These are phyloP conservation scores for Epinotia bilunana DNA, from an alignment of 2,888 invertebrate genomes.

Conservation along the genomic window DNA sequence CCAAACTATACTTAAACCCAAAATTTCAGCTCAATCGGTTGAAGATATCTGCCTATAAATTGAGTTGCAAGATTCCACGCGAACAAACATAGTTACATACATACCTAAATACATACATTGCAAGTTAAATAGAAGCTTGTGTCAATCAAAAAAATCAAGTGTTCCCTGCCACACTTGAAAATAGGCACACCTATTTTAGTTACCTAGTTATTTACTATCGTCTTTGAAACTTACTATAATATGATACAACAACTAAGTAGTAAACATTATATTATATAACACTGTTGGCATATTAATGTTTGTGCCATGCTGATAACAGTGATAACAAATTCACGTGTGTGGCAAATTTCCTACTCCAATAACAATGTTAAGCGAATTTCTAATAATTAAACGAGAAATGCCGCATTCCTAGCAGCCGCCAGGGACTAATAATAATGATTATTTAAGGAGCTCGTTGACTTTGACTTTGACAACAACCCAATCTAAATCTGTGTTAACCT, in stretches of 20 bases:
- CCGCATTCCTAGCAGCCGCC: neutral
- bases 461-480: conserved; percentile 14
- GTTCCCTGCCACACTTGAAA: too few relatives aligned
- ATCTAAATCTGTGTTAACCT: conserved; percentile 13
- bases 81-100: too few relatives aligned
- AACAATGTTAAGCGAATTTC: neutral
- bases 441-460: conserved; percentile 7
- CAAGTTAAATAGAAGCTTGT: too few relatives aligned
- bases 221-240: neutral
- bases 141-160: too few relatives aligned
- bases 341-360: conserved; percentile 4
- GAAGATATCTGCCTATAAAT: too few relatives aligned
- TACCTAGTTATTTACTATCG: too few relatives aligned
- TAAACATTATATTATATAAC: conserved; percentile 4
- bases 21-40: too few relatives aligned
- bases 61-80: too few relatives aligned
- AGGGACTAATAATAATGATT: conserved; percentile 13
- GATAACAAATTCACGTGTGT: conserved; percentile 1
- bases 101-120: too few relatives aligned
- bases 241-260: neutral
- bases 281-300: neutral
- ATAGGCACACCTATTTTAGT: too few relatives aligned
- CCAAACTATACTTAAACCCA: too few relatives aligned
- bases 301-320: neutral
- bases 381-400: conserved; percentile 21